Base-by-base conservation (phyloP, 2,797 vertebrate genomes). In the Takifugu rubripes region DNA sequence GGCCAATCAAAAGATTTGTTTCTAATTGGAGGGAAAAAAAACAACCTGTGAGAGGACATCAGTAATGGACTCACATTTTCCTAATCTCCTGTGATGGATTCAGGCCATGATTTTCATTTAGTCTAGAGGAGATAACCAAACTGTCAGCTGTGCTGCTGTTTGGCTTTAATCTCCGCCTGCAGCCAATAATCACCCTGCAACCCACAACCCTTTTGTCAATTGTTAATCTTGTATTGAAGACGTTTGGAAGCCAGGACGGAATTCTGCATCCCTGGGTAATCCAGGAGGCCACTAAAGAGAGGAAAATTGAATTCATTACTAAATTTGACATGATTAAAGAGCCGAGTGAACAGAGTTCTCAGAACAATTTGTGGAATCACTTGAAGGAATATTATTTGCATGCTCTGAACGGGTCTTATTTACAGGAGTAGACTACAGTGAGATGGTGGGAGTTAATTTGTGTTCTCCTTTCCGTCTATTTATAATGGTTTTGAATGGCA, bases 91-190 rank as follows among this genome's bases (percentile, higher is more conserved):
- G 84, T 91, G 92, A 95, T 94, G 92, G 93, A 96, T 95, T 96
- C 92, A 94, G 92, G 93, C 92, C 94, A 95, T 92, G 93, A 89
- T 94, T 94, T 94, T 94, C 91, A 96, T 96, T 95, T 94, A 93
- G 91, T 93, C 88, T 90, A 93, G 91, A 94, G 93, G 90, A 79
- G 94, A 96, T 94, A 94, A 93, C 91, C 91, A 92, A 94, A 94
- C 93, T 93, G 92, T 95, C 94, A 94, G 89, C 88, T 92, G 84
- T 87, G 87, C 92, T 92, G 91, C 89, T 90, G 88, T 92, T 90
- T 92, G 78, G 84, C 90, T 95, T 94, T 96, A 94, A 95, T 95
- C 92, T 94, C 89, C 88, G 88, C 92, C 91, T 81, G 87, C 81
- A 95, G 92, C 91, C 91, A 94, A 95, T 94, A 95, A 95, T 92